Evolutionary conservation across 2,797 vertebrate genomes (phyloP), one percentile per base, ranked within the genome.

Genomic region (Myotis planiceps): DNA sequence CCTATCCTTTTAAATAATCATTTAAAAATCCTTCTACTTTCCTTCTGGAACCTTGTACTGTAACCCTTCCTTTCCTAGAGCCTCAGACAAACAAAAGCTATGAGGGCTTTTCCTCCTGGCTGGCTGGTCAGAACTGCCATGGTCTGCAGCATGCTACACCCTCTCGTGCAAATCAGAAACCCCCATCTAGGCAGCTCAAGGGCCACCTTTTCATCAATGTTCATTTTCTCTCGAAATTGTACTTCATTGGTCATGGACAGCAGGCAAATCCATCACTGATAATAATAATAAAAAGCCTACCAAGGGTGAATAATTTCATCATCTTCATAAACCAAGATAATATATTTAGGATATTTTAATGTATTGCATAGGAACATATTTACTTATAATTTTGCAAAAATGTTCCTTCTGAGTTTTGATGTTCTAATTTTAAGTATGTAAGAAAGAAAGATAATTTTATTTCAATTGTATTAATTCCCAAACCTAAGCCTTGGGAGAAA

Each of bases 351-450:
- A 65, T 51, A 82, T 92, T 80, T 60, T 63, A 80, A 29, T 55
- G 6, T n/a, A 66, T 75, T 90, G 58, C 63, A 34, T 69, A 84
- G 49, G 34, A 94, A 69, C 39, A 45, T 78, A 85, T 69, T 81
- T 87, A 85, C 74, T 79, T 94, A 14, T 53, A 51, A 69, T 66
- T 94, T 95, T 87, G 27, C 34, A 92, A 88, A 85, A 92, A 74
- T 72, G 16, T 91, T 82, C 47, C n/a, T 85, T 95, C 19, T 76
- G 76, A 90, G 71, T 81, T 95, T 34, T 91, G n/a, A 63, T 90
- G 12, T 82, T 90, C 63, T 92, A 65, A 87, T 85, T 92, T 94
- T 88, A 94, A 9, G 15, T 69, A 74, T 47, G 3, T 85, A 82
- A 88, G 58, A 72, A 55, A 75, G 58, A 87, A 83, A 34, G 45